Conservation (phyloP, 2,888 invertebrate species). For the Drosophila merina region DNA sequence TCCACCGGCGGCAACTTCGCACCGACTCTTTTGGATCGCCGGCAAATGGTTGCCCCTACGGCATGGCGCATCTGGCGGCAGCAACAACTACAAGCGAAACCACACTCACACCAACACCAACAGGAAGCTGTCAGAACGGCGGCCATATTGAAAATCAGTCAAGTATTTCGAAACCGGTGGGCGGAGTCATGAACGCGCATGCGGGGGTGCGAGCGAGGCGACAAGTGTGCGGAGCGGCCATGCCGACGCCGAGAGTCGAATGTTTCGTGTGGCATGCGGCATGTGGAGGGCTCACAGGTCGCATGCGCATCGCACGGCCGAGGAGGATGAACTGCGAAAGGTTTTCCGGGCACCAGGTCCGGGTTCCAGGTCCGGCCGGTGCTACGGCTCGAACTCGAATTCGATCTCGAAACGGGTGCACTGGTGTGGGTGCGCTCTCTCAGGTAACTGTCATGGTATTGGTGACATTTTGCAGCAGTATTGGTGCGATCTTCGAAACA, state of each 20-base stretch:
- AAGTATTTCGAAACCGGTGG: conserved; percentile 82
- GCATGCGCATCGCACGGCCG: conserved; percentile 36
- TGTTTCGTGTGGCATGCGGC: conserved; percentile 50
- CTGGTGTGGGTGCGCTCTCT: conserved; percentile 47
- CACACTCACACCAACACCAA: conserved; percentile 39
- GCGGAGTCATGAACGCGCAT: conserved; percentile 75
- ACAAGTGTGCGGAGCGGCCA: conserved; percentile 50
- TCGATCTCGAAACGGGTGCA: conserved; percentile 21
- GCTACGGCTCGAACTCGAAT: conserved; percentile 67
- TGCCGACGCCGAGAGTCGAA: conserved; percentile 19
- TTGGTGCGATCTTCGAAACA: conserved; percentile 68
- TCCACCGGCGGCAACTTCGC: conserved; percentile 59
- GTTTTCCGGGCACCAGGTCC: conserved; percentile 28
- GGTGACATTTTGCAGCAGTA: conserved; percentile 44
- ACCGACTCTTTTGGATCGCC: conserved; percentile 20
- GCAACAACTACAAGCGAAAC: conserved; percentile 43
- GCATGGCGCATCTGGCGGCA: conserved; percentile 59
- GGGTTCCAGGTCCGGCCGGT: conserved; percentile 18
- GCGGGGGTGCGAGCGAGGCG: conserved; percentile 60
- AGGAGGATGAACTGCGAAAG: conserved; percentile 30
- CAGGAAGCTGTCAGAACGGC: conserved; percentile 49
- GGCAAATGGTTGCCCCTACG: conserved; percentile 47
- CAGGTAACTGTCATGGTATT: conserved; percentile 45
- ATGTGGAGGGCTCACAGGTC: conserved; percentile 15
- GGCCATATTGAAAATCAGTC: conserved; percentile 84